Evolutionary conservation across 2,113 vertebrate genomes (phyloP).

Genomic region (Marmota flaviventris): DNA sequence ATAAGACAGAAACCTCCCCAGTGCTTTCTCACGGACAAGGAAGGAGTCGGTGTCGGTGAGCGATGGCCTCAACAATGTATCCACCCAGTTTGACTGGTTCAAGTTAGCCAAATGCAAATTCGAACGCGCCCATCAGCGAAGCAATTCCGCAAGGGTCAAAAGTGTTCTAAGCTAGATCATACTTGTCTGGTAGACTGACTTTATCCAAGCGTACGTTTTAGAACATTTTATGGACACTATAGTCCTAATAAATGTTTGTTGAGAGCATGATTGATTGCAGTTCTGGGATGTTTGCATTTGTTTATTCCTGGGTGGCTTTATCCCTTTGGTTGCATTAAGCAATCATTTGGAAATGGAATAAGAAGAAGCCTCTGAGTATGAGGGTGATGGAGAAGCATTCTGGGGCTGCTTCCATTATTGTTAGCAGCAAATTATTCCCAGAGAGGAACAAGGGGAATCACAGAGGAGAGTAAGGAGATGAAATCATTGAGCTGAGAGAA

Average conservation of each 20-base stretch:
- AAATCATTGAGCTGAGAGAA: slow-evolving; percentile 60
- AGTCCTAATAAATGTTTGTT: neutral
- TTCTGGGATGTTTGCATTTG: neutral
- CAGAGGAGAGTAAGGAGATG: neutral
- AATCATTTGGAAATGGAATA: slow-evolving; percentile 46
- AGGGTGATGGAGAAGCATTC: neutral
- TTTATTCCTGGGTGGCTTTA: neutral
- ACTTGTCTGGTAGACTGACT: neutral
- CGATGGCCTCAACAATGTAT: neutral
- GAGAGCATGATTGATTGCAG: slow-evolving; percentile 38
- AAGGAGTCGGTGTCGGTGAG: too few species aligned
- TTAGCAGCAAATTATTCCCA: slow-evolving; percentile 70
- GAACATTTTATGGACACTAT: neutral
- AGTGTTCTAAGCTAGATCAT: neutral
- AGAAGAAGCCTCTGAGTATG: slow-evolving; percentile 46
- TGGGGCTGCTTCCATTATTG: slow-evolving; percentile 41
- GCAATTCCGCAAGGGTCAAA: neutral
- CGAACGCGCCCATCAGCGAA: neutral
- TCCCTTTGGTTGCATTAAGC: slow-evolving; percentile 11
- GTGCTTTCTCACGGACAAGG: neutral
- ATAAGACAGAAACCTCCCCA: neutral
- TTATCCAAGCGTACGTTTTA: slow-evolving; percentile 23
- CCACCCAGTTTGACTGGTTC: neutral
- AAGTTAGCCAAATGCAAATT: neutral
- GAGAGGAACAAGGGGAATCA: slow-evolving; percentile 51